A percentile compares a stretch with the other conserved stretches of the same genome.
These are phyloP conservation scores for Danio tinwini DNA, from an alignment of 2,797 vertebrate genomes.

Conservation along the genomic window DNA sequence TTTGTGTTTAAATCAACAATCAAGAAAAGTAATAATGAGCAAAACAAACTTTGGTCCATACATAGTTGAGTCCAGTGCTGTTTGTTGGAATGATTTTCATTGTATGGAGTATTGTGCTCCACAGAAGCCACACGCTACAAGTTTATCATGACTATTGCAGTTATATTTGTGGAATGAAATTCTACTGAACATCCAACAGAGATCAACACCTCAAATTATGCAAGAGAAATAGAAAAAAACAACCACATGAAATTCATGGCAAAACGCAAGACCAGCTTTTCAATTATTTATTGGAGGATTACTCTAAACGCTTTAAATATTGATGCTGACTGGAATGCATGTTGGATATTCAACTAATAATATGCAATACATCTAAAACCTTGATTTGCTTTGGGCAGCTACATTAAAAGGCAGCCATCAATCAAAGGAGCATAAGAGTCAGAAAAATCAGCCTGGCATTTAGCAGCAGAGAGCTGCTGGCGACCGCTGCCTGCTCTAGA, in stretches of 20 bases:
- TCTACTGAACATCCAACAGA: not conserved
- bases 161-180: not conserved
- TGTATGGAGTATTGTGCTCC: not conserved
- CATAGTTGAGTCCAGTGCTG: too few relatives aligned
- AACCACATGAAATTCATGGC: not conserved
- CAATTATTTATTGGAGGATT: conserved; percentile 33
- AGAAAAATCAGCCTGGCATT: conserved; percentile 59
- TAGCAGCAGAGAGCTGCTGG: conserved; percentile 62
- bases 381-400: conserved; percentile 64
- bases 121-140: not conserved
- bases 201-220: not conserved
- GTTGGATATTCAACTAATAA: conserved; percentile 25
- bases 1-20: too few relatives aligned
- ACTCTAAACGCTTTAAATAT: conserved; percentile 37
- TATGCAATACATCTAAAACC: conserved; percentile 14
- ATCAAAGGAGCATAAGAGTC: conserved; percentile 62
- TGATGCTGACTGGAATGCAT: conserved; percentile 15
- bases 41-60: too few relatives aligned
- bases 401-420: conserved; percentile 66
- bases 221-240: not conserved
- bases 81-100: not conserved
- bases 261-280: conserved; percentile 16
- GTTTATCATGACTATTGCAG: not conserved
- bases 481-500: conserved; percentile 5
- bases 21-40: too few relatives aligned